phyloP scores from a whole-genome alignment of 2,113 vertebrate genomes.

The Australoheros scitulus region DNA sequence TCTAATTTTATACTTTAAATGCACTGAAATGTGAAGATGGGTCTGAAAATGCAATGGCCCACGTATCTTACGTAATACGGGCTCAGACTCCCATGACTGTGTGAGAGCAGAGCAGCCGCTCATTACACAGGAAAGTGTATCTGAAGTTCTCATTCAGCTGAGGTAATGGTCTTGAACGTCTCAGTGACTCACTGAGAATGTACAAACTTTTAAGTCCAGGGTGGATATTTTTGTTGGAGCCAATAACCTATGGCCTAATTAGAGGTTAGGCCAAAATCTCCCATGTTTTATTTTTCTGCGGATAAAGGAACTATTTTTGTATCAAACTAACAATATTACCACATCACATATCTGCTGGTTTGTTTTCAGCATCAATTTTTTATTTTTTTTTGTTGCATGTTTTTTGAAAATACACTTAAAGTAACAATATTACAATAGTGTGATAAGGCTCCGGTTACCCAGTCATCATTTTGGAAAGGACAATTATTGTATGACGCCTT shows the following conservation, averaged over 20 bases:
- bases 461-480: neutral
- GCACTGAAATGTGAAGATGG: neutral
- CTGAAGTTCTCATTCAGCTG: neutral
- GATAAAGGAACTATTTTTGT: conserved; percentile 14
- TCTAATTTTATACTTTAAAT: neutral
- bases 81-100: neutral
- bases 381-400: neutral
- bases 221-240: neutral
- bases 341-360: neutral
- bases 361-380: neutral
- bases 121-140: neutral
- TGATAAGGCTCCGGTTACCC: conserved; percentile 2
- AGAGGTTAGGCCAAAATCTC: neutral
- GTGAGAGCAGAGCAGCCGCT: neutral
- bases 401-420: neutral
- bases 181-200: conserved; percentile 3
- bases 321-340: conserved; percentile 17
- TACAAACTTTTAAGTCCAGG: conserved; percentile 1
- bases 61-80: neutral
- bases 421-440: conserved; percentile 7
- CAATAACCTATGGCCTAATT: neutral
- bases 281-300: neutral
- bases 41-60: neutral
- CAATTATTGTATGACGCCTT: neutral
- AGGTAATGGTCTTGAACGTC: conserved; percentile 27